These are phyloP conservation scores for Lagorchestes hirsutus DNA, from an alignment of 2,797 vertebrate genomes.

Conservation along the genomic window DNA sequence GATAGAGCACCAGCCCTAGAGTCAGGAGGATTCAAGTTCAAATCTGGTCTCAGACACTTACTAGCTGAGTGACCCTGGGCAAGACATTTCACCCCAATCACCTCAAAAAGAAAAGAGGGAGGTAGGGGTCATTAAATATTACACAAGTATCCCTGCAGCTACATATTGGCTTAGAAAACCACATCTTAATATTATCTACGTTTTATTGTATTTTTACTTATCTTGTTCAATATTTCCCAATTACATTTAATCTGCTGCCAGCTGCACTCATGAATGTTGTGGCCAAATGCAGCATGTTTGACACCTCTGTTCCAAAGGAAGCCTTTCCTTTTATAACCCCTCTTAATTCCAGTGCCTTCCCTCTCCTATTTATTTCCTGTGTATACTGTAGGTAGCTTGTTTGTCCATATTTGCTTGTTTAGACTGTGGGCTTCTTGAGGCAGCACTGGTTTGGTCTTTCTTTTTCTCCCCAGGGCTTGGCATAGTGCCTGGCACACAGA, in stretches of 20 bases:
- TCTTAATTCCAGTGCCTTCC: background rate
- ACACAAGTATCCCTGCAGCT: background rate
- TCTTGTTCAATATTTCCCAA: background rate
- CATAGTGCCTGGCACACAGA: background rate
- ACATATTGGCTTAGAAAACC: background rate
- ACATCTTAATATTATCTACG: background rate
- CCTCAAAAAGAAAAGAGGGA: background rate
- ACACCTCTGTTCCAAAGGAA: background rate
- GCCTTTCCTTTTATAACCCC: background rate
- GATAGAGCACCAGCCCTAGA: background rate
- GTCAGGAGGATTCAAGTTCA: background rate
- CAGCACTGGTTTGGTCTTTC: background rate
- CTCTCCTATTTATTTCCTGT: background rate
- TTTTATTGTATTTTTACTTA: background rate
- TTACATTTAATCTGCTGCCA: background rate
- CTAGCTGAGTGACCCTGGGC: background rate
- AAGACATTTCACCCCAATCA: background rate
- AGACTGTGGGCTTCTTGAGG: background rate
- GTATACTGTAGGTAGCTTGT: too few species aligned
- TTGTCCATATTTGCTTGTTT: too few species aligned
- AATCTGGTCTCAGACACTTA: background rate
- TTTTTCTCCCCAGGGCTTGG: background rate
- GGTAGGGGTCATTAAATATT: background rate
- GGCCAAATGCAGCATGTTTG: background rate
- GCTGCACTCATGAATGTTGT: background rate